A percentile compares a stretch with the other conserved stretches of the same genome.
phyloP scores from a whole-genome alignment of 1,140 invertebrate species.

The Drosophila pandora region DNA sequence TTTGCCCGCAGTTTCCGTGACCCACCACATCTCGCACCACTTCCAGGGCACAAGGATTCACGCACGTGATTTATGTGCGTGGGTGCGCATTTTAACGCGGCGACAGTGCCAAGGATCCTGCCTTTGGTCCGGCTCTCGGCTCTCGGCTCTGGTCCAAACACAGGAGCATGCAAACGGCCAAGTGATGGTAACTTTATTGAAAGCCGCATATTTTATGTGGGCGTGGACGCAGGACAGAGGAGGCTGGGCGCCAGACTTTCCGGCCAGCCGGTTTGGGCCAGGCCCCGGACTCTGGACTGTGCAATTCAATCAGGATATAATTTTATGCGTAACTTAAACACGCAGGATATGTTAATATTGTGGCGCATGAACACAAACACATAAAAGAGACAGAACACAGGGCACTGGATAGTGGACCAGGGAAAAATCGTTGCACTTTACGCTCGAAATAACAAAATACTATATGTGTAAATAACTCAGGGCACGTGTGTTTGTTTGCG shows the following conservation, averaged over 20 bases:
- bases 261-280: constrained; percentile 19
- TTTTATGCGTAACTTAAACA: constrained; percentile 81
- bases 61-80: constrained; percentile 79
- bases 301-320: constrained; percentile 80
- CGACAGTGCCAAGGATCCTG: constrained; percentile 35
- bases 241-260: constrained; percentile 7
- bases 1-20: constrained; percentile 37
- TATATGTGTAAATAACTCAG: constrained; percentile 44
- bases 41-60: constrained; percentile 55
- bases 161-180: constrained; percentile 30
- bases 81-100: constrained; percentile 76
- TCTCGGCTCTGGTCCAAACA: constrained; percentile 14
- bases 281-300: not conserved
- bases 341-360: constrained; percentile 81
- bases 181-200: constrained; percentile 73
- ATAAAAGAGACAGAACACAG: constrained; percentile 10
- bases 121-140: not conserved
- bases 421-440: constrained; percentile 57
- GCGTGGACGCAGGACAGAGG: constrained; percentile 11
- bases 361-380: constrained; percentile 32
- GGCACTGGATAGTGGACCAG: not conserved
- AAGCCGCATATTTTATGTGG: constrained; percentile 78
- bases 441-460: constrained; percentile 69
- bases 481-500: constrained; percentile 59
- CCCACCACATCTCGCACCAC: not conserved